Evolutionary conservation across 2,888 invertebrate species (phyloP), one percentile per base, ranked within the genome.

Genomic region (Antitype chi): DNA sequence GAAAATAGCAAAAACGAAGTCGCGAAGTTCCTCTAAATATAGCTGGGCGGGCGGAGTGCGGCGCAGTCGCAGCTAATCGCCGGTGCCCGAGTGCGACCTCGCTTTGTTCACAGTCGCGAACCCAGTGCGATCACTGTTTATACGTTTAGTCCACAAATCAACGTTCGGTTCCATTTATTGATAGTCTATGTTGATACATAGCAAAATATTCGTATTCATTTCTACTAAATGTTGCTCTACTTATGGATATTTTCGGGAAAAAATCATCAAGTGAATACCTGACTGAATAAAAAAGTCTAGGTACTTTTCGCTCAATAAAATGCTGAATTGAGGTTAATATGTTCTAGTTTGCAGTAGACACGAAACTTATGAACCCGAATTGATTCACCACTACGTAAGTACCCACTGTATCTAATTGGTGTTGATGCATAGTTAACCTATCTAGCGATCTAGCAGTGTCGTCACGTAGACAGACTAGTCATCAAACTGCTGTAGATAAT

Each of bases 11-110:
- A 95, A 94, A 94, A 92, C 91, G 88, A 91, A 95, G 95, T 96
- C 95, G 96, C 96, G 93, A 96, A 95, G 96, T 95, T 94, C 91
- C 87, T 93, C 96, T 96, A 96, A 95, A 96, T 95, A 94, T 96
- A 96, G 95, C 91, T 86, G 92, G 91, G 92, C 92, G 94, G 93
- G 93, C 91, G 92, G 93, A 92, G 90, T 89, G 90, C 89, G 91
- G 86, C 90, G 90, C 89, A 82, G 88, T 88, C 88, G 90, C 90
- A 88, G 84, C 87, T 89, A 87, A 85, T 85, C 89, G 87, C 74
- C 86, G 87, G 87, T 87, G 87, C 87, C 87, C 89, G 88, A 86
- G 87, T 87, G 87, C 93, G 93, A 92, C 92, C 93, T 93, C 94
- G 95, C 95, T 94, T 94, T 94, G 92, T 92, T 89, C 90, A 86